Evolutionary conservation across 2,113 vertebrate species (phyloP).

Genomic region (Pelecanoides urinatrix): DNA sequence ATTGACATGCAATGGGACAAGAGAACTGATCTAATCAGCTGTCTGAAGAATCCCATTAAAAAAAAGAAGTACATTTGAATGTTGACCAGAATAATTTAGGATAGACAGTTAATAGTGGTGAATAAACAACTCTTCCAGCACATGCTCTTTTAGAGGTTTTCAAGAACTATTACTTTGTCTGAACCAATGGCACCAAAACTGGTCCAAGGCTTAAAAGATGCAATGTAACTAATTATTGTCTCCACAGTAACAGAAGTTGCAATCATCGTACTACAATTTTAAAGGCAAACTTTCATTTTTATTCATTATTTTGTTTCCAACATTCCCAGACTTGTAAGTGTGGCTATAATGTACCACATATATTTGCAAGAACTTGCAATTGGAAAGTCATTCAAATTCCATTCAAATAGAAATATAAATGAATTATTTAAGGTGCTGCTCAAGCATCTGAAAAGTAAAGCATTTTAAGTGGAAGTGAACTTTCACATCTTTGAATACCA

Average conservation of each 20-base stretch:
- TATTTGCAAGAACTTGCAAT: not conserved
- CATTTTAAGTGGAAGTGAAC: not conserved
- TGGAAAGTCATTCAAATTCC: not conserved
- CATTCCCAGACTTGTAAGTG: not conserved
- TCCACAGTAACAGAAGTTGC: not conserved
- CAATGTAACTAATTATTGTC: not conserved
- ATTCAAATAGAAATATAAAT: not conserved
- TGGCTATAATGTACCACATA: not conserved
- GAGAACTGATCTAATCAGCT: not conserved
- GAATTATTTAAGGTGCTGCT: not conserved
- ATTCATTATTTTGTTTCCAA: not conserved
- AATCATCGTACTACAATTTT: not conserved
- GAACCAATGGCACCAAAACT: not conserved
- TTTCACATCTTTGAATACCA: not conserved
- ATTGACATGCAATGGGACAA: not conserved
- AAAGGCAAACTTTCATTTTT: not conserved
- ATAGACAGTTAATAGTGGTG: not conserved
- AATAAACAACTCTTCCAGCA: not conserved
- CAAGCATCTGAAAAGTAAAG: not conserved
- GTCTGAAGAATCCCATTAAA: not conserved
- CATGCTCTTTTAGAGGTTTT: not conserved
- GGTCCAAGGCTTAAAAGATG: not conserved
- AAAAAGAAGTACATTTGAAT: not conserved
- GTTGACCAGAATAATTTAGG: not conserved
- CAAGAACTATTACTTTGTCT: not conserved